Evolutionary conservation across 2,797 vertebrate genomes (phyloP).

Genomic region (Mastacembelus armatus): DNA sequence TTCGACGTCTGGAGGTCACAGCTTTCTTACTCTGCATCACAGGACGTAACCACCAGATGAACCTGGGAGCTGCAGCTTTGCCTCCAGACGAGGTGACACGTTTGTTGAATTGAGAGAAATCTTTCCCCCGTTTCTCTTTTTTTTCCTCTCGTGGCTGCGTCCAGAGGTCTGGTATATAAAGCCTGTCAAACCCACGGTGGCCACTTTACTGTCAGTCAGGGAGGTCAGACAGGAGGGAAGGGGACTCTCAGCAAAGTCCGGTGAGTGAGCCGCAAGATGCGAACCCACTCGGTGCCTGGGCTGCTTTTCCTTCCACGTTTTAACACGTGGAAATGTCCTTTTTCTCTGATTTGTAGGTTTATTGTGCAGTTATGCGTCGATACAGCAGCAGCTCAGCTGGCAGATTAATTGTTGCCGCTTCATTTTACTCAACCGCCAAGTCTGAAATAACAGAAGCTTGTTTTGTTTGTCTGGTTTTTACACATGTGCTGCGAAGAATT

Average conservation of each 20-base stretch:
- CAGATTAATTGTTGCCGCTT: not conserved
- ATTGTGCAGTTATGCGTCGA: not conserved
- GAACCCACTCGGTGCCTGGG: not conserved
- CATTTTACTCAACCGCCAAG: constrained; percentile 23
- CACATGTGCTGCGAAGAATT: constrained; percentile 15
- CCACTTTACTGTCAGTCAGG: constrained; percentile 82
- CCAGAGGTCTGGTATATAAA: constrained; percentile 77
- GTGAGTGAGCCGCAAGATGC: constrained; percentile 66
- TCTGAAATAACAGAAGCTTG: constrained; percentile 16
- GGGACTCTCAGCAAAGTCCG: constrained; percentile 59
- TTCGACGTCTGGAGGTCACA: constrained; percentile 19
- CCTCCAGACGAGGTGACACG: constrained; percentile 24
- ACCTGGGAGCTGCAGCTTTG: constrained; percentile 39
- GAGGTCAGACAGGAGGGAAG: constrained; percentile 76
- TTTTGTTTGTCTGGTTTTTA: constrained; percentile 15
- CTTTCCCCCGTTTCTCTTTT: not conserved
- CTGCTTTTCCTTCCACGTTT: constrained; percentile 17
- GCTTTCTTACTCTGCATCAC: constrained; percentile 7
- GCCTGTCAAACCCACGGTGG: constrained; percentile 83
- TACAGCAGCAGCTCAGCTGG: not conserved
- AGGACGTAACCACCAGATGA: constrained; percentile 45
- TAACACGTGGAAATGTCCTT: not conserved
- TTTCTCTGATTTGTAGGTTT: constrained; percentile 1
- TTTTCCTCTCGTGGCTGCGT: constrained; percentile 49
- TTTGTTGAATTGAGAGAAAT: constrained; percentile 35